A percentile compares a stretch with the other conserved stretches of the same genome.
Conservation (phyloP, 1,140 invertebrate species). For the Chironomus striatipennis region DNA sequence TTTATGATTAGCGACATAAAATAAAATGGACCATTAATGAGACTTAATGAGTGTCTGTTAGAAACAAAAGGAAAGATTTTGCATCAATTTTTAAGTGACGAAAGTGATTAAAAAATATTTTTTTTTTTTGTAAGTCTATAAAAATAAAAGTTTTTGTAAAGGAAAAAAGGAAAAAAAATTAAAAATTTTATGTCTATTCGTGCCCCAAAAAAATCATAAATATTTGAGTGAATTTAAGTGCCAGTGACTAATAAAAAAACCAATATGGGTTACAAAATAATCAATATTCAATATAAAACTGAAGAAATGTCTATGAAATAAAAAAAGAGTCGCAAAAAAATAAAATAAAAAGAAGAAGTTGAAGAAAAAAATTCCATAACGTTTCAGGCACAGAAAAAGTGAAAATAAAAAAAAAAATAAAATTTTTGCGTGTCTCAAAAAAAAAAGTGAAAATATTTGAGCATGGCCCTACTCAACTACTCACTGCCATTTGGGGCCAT, state of each 20-base stretch:
- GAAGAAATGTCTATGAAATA: not conserved
- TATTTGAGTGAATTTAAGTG: no score
- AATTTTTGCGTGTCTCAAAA: not conserved
- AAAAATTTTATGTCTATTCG: no score
- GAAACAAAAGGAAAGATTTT: no score
- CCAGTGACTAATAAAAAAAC: not conserved
- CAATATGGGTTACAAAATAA: conserved; percentile 8
- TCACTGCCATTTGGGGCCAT: conserved; percentile 37
- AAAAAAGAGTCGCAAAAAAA: not conserved
- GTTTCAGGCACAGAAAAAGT: not conserved
- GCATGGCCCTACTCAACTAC: conserved; percentile 38
- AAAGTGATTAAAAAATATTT: no score
- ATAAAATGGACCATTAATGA: no score
- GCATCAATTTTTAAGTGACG: no score
- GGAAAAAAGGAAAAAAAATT: no score
- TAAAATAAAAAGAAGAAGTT: not conserved
- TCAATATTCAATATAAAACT: not conserved
- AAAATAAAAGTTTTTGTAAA: no score
- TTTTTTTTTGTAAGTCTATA: no score
- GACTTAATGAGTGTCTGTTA: no score
- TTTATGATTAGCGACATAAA: no score
- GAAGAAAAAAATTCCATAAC: not conserved
- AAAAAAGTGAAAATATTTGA: not conserved
- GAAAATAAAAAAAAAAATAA: not conserved
- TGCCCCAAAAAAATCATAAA: no score